phyloP scores from a whole-genome alignment of 2,888 invertebrate species.

The Amphipyra berbera region DNA sequence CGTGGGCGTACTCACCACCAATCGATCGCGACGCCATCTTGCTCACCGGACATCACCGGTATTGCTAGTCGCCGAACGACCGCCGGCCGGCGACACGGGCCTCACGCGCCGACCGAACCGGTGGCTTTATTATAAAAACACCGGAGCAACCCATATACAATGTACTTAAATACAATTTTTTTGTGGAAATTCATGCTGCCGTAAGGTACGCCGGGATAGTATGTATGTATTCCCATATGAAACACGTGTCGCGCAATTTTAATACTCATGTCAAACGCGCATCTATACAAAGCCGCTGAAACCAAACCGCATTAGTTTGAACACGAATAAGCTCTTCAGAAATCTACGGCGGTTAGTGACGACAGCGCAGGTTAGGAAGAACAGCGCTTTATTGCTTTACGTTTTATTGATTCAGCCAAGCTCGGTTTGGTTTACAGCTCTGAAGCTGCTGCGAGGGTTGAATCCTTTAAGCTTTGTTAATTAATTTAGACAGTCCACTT shows the following conservation, averaged over 20 bases:
- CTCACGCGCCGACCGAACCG: slow-evolving; percentile 36
- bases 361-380: slow-evolving; percentile 72
- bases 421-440: slow-evolving; percentile 69
- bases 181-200: slow-evolving; percentile 29
- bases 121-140: slow-evolving; percentile 40
- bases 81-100: slow-evolving; percentile 55
- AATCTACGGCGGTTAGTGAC: slow-evolving; percentile 77
- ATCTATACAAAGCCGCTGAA: slow-evolving; percentile 75
- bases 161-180: slow-evolving; percentile 19
- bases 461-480: slow-evolving; percentile 78
- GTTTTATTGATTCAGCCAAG: slow-evolving; percentile 64
- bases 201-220: slow-evolving; percentile 19
- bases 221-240: slow-evolving; percentile 33
- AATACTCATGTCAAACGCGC: slow-evolving; percentile 70
- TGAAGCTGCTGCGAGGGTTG: slow-evolving; percentile 74
- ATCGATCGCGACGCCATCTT: slow-evolving; percentile 88
- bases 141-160: slow-evolving; percentile 11
- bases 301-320: slow-evolving; percentile 82
- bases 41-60: slow-evolving; percentile 76
- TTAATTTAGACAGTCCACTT: slow-evolving; percentile 87
- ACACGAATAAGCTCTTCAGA: slow-evolving; percentile 87
- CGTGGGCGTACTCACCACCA: slow-evolving; percentile 82
- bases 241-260: slow-evolving; percentile 51
- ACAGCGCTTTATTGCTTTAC: slow-evolving; percentile 74
- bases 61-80: slow-evolving; percentile 67